Percentiles rank a stretch among this genome's conserved stretches.
phyloP scores from a whole-genome alignment of 92 coral and sea anemone genomes.

The Epizoanthus stellaris region DNA sequence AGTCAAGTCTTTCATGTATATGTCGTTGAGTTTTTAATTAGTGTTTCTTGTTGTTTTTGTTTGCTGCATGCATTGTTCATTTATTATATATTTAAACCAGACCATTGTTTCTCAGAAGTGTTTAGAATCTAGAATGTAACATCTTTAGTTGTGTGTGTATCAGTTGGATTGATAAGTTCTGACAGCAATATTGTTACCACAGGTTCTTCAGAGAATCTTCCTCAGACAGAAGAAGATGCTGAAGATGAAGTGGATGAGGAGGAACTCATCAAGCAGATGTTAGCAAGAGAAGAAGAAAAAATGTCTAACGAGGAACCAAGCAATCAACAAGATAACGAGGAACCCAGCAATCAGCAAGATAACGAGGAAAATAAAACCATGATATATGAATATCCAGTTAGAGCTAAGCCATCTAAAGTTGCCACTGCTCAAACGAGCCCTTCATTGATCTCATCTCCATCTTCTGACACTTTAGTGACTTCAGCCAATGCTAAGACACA shows the following conservation, averaged over 20 bases:
- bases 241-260: conserved; percentile 94
- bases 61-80: too few species aligned
- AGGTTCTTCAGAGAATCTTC: conserved; percentile 38
- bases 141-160: too few species aligned
- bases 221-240: conserved; percentile 67
- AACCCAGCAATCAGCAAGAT: neutral
- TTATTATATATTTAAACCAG: too few species aligned
- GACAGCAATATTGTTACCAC: neutral
- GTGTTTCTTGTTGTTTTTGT: too few species aligned
- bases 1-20: too few species aligned
- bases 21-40: too few species aligned
- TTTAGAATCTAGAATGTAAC: too few species aligned
- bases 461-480: conserved; percentile 16
- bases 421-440: conserved; percentile 27
- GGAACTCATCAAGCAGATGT: conserved; percentile 93
- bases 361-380: conserved; percentile 16
- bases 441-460: conserved; percentile 23
- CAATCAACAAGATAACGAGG: neutral
- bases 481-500: conserved; percentile 4
- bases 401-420: neutral
- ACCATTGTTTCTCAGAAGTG: too few species aligned
- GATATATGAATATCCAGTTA: conserved; percentile 24
- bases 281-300: conserved; percentile 89
- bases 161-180: neutral
- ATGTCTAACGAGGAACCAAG: conserved; percentile 11